Base-by-base conservation (phyloP, 2,113 vertebrate genomes). In the Trichechus manatus region DNA sequence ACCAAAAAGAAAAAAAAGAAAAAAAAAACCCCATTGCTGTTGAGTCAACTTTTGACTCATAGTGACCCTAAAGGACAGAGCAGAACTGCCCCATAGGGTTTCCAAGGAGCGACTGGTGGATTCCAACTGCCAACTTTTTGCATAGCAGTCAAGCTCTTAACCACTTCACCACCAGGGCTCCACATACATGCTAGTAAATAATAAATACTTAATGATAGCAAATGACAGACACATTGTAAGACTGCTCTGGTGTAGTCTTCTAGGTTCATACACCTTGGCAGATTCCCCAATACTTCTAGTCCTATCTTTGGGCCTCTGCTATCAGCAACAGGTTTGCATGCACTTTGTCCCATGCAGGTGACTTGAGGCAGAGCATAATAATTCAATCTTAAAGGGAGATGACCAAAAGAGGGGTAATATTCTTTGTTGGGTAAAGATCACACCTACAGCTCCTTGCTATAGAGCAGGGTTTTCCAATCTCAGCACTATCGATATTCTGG, bases 401-500 rank as follows among this genome's bases (percentile, higher is more conserved):
- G 10, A 25, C 4, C 53, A 22, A 25, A 36, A 27, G 53, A 6
- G 6, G 42, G 22, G 59, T 25, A 9, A 29, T 6, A 7, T 13
- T 11, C 68, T 23, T 68, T 31, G 42, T 1, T 1, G 59, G 6
- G 31, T 1, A 1, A 23, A 75, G 87, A 31, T 0, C 15, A 7
- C 1, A 2, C 56, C 31, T 5, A 8, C 2, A 22, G 64, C 19
- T 19, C 64, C 70, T 3, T 2, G 75, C 53, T n/a, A n/a, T 25
- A 22, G 31, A 25, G 29, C 1, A n/a, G 33, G 29, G 56, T 1
- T 50, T 66, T 39, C 29, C 17, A 9, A 66, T 27, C 5, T 39
- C 0, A 2, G 27, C 25, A 5, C 15, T 11, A 11, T 6, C 1
- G 63, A 50, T 7, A 1, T 23, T 25, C 1, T 3, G n/a, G 25